These are phyloP conservation scores for Carcina quercana DNA, from an alignment of 2,888 invertebrate species.

Conservation along the genomic window DNA sequence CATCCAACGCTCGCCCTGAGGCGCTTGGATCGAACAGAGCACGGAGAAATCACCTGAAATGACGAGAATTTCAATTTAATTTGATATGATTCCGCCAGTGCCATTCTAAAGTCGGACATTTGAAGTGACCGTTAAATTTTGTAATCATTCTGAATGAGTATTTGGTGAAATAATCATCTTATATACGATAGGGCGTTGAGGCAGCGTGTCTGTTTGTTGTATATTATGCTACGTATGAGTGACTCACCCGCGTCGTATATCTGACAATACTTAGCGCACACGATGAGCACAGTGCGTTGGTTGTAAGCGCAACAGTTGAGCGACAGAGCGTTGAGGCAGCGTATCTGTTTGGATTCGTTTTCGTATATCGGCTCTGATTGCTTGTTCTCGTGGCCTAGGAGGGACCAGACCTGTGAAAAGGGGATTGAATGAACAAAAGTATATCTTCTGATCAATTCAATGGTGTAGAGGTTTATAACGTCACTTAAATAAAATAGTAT, in stretches of 20 bases:
- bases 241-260: constrained; percentile 83
- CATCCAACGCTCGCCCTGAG: constrained; percentile 93
- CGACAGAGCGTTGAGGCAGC: constrained; percentile 93
- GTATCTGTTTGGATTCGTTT: constrained; percentile 97
- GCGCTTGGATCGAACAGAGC: constrained; percentile 93
- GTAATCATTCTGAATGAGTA: no score
- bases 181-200: constrained; percentile 93
- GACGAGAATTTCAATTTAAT: no score
- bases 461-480: no score
- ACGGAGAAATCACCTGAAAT: constrained; percentile 93
- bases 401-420: constrained; percentile 95
- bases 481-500: no score
- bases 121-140: no score
- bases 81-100: no score
- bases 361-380: constrained; percentile 93
- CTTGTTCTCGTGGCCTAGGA: constrained; percentile 91
- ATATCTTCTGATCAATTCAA: no score
- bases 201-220: constrained; percentile 95
- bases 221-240: no score
- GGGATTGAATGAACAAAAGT: no score
- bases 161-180: no score
- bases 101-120: no score
- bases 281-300: constrained; percentile 96
- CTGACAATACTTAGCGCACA: constrained; percentile 98
- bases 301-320: constrained; percentile 96